Evolutionary conservation across 2,888 invertebrate species (phyloP).

Genomic region (Hymenopus coronatus): DNA sequence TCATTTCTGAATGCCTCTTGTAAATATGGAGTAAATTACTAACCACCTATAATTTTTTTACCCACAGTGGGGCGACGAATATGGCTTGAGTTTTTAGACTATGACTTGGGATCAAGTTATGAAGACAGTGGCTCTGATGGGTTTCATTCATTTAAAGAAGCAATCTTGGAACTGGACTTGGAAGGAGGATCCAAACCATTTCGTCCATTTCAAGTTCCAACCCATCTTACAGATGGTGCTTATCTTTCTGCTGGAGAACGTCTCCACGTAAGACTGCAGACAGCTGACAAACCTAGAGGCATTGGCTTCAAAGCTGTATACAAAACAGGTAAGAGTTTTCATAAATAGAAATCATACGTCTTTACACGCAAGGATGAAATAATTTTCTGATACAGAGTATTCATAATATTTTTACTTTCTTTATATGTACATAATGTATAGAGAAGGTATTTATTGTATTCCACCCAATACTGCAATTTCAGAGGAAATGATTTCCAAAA

Average conservation of each 20-base stretch:
- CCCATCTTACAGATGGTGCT: slow-evolving; percentile 62
- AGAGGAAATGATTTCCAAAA: too few relatives aligned
- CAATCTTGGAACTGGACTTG: slow-evolving; percentile 59
- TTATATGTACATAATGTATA: too few relatives aligned
- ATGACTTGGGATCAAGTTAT: slow-evolving; percentile 52
- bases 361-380: too few relatives aligned
- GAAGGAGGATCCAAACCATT: slow-evolving; percentile 52
- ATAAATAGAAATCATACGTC: background rate
- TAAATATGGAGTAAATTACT: too few relatives aligned
- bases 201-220: slow-evolving; percentile 55
- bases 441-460: too few relatives aligned
- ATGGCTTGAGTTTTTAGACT: slow-evolving; percentile 66
- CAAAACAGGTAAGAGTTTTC: slow-evolving; percentile 55
- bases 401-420: too few relatives aligned
- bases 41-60: background rate
- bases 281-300: slow-evolving; percentile 62
- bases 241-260: slow-evolving; percentile 64
- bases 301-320: slow-evolving; percentile 66
- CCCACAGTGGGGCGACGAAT: slow-evolving; percentile 59
- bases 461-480: too few relatives aligned
- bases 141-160: slow-evolving; percentile 43
- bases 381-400: too few relatives aligned
- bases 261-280: slow-evolving; percentile 60
- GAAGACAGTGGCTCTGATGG: slow-evolving; percentile 33
- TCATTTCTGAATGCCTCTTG: too few relatives aligned